Conservation (phyloP, 53 echinoderm and acorn worm species). For the Echinometra lucunter region DNA sequence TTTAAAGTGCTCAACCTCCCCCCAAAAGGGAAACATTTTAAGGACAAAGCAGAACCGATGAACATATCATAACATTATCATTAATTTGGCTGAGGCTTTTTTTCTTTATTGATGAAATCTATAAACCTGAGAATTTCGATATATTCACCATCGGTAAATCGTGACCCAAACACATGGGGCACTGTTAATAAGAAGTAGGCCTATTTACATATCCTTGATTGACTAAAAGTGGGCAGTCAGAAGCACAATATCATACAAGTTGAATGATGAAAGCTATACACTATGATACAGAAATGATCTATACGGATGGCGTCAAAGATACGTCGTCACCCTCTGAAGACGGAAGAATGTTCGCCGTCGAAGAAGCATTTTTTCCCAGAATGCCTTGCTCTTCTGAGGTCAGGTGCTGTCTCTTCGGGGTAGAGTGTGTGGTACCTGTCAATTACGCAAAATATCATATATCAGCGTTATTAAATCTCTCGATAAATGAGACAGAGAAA, state of each 20-base stretch:
- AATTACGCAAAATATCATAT: no score
- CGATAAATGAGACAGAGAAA: no score
- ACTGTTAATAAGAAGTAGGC: background rate
- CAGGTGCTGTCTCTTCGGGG: constrained; percentile 89
- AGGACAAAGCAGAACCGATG: no score
- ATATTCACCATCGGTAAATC: no score
- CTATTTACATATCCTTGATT: background rate
- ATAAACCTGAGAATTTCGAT: no score
- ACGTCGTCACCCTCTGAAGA: constrained; percentile 82
- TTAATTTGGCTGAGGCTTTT: no score
- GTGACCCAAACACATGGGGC: no score
- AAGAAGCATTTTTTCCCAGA: constrained; percentile 90
- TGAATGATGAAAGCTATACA: background rate
- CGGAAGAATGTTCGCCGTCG: constrained; percentile 89
- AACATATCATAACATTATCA: no score
- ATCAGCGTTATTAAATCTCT: no score
- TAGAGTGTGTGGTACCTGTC: constrained; percentile 82
- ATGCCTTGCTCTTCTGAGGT: constrained; percentile 82
- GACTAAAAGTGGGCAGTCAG: background rate
- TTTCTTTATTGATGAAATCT: no score
- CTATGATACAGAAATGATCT: background rate
- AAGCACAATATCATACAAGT: background rate
- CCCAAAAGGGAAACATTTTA: no score
- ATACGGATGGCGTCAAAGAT: background rate
- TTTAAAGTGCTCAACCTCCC: no score